A percentile compares a stretch with the other conserved stretches of the same genome.
Evolutionary conservation across 1,140 invertebrate species (phyloP).

Genomic region (Drosophila tristis): DNA sequence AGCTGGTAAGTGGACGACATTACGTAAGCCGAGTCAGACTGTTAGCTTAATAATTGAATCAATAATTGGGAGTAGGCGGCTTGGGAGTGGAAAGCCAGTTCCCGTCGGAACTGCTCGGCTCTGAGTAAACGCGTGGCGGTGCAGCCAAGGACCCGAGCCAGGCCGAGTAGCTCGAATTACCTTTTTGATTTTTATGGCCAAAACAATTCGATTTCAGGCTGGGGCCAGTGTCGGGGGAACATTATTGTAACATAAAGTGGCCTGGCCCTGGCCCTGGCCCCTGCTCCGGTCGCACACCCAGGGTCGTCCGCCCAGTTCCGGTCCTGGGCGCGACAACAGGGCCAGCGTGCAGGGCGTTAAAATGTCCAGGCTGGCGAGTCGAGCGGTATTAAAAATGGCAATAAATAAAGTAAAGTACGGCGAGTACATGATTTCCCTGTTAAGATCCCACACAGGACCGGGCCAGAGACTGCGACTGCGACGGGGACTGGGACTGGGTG

Average conservation of each 20-base stretch:
- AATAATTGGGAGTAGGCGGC: no score
- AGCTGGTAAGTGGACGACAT: constrained; percentile 25
- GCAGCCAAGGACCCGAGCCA: not conserved
- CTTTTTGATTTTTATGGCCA: constrained; percentile 82
- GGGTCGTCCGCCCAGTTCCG: constrained; percentile 16
- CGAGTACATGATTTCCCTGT: constrained; percentile 84
- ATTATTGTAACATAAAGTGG: constrained; percentile 83
- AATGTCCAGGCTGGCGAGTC: constrained; percentile 69
- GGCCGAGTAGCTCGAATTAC: constrained; percentile 60
- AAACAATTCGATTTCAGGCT: constrained; percentile 80
- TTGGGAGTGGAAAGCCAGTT: no score
- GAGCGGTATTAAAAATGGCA: constrained; percentile 83
- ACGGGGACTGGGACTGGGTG: constrained; percentile 4
- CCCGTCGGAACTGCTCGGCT: no score
- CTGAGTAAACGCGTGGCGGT: constrained; percentile 4
- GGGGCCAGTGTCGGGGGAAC: constrained; percentile 68
- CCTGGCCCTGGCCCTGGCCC: constrained; percentile 29
- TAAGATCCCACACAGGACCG: constrained; percentile 75
- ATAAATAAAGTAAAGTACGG: constrained; percentile 84
- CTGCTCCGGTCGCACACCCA: not conserved
- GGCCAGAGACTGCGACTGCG: constrained; percentile 5
- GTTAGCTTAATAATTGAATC: no score
- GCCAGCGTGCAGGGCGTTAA: constrained; percentile 66
- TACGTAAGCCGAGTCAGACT: no score
- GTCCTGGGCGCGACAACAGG: constrained; percentile 26